Evolutionary conservation across 2,113 vertebrate genomes (phyloP).

Genomic region (Chaenogobius annularis): DNA sequence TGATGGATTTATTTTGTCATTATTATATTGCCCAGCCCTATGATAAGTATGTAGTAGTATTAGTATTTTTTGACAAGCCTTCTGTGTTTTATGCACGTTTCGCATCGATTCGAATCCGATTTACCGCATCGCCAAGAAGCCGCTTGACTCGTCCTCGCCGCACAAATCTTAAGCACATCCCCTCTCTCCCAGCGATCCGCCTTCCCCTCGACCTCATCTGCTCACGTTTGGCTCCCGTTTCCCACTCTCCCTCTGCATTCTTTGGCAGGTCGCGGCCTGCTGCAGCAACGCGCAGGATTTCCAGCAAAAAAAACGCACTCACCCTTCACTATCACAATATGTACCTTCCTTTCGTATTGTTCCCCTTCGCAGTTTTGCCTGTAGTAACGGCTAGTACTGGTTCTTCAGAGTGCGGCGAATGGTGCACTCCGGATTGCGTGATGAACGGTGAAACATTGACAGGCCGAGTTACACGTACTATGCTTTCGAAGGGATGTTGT

Average conservation of each 20-base stretch:
- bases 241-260: constrained; percentile 58
- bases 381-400: background rate
- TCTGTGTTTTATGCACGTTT: too few relatives aligned
- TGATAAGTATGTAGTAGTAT: too few relatives aligned
- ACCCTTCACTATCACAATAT: constrained; percentile 4
- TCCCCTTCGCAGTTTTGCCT: too few relatives aligned
- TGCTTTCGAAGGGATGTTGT: constrained; percentile 59
- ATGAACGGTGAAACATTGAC: background rate
- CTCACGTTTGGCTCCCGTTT: constrained; percentile 25
- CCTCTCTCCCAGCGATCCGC: background rate
- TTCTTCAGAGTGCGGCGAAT: background rate
- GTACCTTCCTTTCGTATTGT: background rate
- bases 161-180: too few relatives aligned
- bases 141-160: too few relatives aligned
- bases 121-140: too few relatives aligned
- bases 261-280: constrained; percentile 70
- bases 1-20: too few relatives aligned
- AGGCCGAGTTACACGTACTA: constrained; percentile 8
- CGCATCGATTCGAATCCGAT: too few relatives aligned
- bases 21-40: too few relatives aligned
- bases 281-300: constrained; percentile 44
- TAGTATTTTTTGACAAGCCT: too few relatives aligned
- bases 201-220: background rate
- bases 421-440: background rate
- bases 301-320: constrained; percentile 14